Percentiles rank a stretch among this genome's conserved stretches.
phyloP scores from a whole-genome alignment of 2,113 vertebrate genomes.

The Grammomys dolichurus region DNA sequence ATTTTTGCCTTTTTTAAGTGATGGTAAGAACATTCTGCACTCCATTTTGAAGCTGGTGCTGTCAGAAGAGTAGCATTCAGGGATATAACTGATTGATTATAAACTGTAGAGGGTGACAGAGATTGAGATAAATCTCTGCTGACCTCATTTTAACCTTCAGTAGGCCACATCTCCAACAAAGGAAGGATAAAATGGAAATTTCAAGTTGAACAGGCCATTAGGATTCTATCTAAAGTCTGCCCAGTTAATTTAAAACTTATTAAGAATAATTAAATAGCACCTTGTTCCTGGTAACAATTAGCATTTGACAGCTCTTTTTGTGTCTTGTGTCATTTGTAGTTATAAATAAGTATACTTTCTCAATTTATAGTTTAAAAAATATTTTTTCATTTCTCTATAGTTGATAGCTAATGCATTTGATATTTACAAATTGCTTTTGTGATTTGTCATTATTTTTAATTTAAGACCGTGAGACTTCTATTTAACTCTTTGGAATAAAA shows the following conservation, averaged over 20 bases:
- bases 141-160: not conserved
- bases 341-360: not conserved
- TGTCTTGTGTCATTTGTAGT: not conserved
- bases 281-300: not conserved
- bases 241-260: not conserved
- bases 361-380: not conserved
- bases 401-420: not conserved
- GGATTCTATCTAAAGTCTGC: not conserved
- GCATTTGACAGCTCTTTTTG: not conserved
- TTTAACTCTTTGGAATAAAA: not conserved
- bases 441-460: not conserved
- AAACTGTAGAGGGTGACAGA: not conserved
- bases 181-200: not conserved
- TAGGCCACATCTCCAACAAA: not conserved
- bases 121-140: not conserved
- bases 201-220: not conserved
- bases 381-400: conserved; percentile 6
- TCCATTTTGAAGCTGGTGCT: not conserved
- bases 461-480: not conserved
- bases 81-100: not conserved
- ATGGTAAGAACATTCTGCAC: not conserved
- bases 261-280: not conserved
- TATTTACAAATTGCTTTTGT: not conserved
- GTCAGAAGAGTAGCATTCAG: not conserved
- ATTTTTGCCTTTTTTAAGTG: not conserved